phyloP scores from a whole-genome alignment of 1,140 invertebrate species.

The Vanessa atalanta region DNA sequence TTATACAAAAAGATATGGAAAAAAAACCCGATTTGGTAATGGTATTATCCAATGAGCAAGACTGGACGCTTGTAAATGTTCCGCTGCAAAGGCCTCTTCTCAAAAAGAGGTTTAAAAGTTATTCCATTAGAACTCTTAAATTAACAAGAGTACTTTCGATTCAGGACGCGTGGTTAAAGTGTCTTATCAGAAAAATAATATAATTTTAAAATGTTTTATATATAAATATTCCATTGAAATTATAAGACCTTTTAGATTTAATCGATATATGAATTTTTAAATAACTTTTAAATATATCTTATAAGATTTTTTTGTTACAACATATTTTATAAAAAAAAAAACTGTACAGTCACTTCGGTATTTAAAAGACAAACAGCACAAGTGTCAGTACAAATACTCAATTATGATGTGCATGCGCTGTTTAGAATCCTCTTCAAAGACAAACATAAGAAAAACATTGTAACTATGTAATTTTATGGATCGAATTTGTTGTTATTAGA shows the following conservation, averaged over 20 bases:
- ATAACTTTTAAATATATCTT: slow-evolving; percentile 10
- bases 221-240: too few relatives aligned
- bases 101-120: too few relatives aligned
- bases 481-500: slow-evolving; percentile 1
- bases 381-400: slow-evolving; percentile 51
- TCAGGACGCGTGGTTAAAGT: too few relatives aligned
- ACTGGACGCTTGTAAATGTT: too few relatives aligned
- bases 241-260: too few relatives aligned
- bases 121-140: too few relatives aligned
- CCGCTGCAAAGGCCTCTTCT: too few relatives aligned
- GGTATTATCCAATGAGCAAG: too few relatives aligned
- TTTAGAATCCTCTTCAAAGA: slow-evolving; percentile 69
- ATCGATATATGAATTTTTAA: background rate
- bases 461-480: slow-evolving; percentile 43
- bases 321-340: slow-evolving; percentile 19
- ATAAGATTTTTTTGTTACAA: slow-evolving; percentile 19
- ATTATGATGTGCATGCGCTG: slow-evolving; percentile 60
- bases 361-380: slow-evolving; percentile 70
- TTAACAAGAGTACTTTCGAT: too few relatives aligned
- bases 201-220: too few relatives aligned
- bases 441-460: slow-evolving; percentile 72
- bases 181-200: too few relatives aligned
- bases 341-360: slow-evolving; percentile 37
- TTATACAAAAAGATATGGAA: background rate
- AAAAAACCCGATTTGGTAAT: too few relatives aligned